These are phyloP conservation scores for Sepioteuthis lessoniana DNA, from an alignment of 2,888 invertebrate genomes.

Conservation along the genomic window DNA sequence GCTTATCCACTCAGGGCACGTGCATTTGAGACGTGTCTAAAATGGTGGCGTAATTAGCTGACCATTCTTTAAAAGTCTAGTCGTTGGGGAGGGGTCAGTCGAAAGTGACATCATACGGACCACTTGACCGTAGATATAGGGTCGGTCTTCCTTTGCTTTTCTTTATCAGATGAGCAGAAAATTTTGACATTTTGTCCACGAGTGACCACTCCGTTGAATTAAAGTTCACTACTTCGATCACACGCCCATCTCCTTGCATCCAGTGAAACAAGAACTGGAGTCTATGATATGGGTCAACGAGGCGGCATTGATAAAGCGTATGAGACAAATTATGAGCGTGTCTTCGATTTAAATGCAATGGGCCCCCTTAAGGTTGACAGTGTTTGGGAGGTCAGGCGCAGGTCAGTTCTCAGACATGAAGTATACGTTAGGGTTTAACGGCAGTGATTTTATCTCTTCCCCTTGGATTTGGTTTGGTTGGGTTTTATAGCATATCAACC, in stretches of 20 bases:
- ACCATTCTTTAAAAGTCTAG: not conserved
- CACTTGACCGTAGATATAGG: not conserved
- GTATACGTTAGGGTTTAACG: too few relatives aligned
- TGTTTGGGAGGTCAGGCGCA: not conserved
- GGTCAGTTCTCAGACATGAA: too few relatives aligned
- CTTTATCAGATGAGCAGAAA: not conserved
- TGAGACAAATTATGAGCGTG: not conserved
- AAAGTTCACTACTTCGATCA: not conserved
- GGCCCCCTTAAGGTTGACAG: not conserved
- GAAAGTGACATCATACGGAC: not conserved
- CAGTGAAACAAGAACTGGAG: not conserved
- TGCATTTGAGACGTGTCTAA: not conserved
- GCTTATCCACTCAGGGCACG: not conserved
- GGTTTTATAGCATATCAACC: too few relatives aligned
- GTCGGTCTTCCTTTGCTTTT: not conserved
- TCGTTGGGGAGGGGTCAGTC: not conserved
- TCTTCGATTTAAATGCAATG: not conserved
- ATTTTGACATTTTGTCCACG: not conserved
- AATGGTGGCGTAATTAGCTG: constrained; percentile 18
- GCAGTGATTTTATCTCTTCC: too few relatives aligned
- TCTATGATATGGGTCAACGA: not conserved
- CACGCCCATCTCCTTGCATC: not conserved
- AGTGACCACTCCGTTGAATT: not conserved
- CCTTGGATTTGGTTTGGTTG: too few relatives aligned
- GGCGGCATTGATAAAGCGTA: not conserved